A percentile compares a stretch with the other conserved stretches of the same genome.
These are phyloP conservation scores for Brotula barbata DNA, from an alignment of 2,797 vertebrate genomes.

Conservation along the genomic window DNA sequence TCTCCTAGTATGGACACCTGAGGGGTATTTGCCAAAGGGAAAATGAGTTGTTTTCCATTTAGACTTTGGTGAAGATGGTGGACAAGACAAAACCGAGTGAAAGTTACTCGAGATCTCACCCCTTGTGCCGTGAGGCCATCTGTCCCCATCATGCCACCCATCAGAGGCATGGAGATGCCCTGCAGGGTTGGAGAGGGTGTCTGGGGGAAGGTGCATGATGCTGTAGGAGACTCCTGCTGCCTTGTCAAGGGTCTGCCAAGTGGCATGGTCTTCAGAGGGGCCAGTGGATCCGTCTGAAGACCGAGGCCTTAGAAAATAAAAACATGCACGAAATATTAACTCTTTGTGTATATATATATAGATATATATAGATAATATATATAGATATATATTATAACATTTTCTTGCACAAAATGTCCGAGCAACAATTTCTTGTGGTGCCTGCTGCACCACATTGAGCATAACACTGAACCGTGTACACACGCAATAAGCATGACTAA, in stretches of 20 bases:
- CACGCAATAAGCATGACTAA: background rate
- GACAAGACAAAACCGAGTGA: no score
- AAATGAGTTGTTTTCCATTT: background rate
- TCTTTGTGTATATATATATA: no score
- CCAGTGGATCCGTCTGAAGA: conserved; percentile 76
- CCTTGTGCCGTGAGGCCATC: conserved; percentile 74
- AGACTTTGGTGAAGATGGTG: background rate
- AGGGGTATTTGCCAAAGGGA: background rate
- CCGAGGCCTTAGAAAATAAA: conserved; percentile 66
- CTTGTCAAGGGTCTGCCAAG: conserved; percentile 65
- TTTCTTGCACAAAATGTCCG: no score
- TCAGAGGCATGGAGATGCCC: conserved; percentile 78
- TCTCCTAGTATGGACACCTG: conserved; percentile 87
- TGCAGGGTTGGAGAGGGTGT: conserved; percentile 77
- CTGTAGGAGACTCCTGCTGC: conserved; percentile 81
- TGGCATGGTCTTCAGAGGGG: conserved; percentile 77
- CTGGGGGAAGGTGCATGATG: conserved; percentile 73
- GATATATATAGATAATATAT: no score
- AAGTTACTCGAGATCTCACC: conserved; percentile 72
- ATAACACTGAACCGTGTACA: background rate
- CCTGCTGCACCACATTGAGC: background rate
- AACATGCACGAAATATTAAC: no score
- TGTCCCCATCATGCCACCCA: conserved; percentile 80
- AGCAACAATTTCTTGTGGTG: no score
- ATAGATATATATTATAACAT: no score